phyloP scores from a whole-genome alignment of 2,797 vertebrate genomes.

The Philypnodon macrostomus region DNA sequence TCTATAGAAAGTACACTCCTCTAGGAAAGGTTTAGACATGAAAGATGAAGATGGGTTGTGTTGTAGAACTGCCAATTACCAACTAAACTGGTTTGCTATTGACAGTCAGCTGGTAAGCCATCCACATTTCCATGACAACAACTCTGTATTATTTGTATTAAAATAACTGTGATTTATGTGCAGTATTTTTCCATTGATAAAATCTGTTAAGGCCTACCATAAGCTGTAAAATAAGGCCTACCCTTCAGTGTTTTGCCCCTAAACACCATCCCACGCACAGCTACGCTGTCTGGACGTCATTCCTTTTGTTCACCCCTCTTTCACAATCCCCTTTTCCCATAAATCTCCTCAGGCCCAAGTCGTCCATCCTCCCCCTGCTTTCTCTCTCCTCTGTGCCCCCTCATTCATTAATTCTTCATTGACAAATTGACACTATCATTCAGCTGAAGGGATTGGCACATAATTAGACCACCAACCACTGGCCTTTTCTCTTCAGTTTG shows the following conservation, averaged over 20 bases:
- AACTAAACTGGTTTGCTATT: conserved; percentile 14
- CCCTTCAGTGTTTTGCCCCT: conserved; percentile 19
- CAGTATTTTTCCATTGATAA: no score
- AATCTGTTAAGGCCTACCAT: no score
- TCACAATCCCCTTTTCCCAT: conserved; percentile 35
- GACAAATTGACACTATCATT: conserved; percentile 52
- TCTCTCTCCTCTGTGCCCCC: conserved; percentile 25
- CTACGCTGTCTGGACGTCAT: conserved; percentile 18
- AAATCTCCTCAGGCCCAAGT: conserved; percentile 27
- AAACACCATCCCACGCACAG: conserved; percentile 24
- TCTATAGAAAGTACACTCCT: conserved; percentile 12
- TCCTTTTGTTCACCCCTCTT: conserved; percentile 32
- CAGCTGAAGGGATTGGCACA: conserved; percentile 42
- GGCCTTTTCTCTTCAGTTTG: background rate
- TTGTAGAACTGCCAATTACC: conserved; percentile 19
- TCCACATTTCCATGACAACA: conserved; percentile 19
- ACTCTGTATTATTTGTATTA: conserved; percentile 1
- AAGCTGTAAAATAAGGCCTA: background rate
- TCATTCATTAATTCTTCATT: conserved; percentile 53
- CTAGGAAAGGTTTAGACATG: background rate
- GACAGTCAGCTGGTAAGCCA: conserved; percentile 35
- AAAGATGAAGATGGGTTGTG: background rate
- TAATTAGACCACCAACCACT: conserved; percentile 19
- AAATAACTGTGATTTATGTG: no score
- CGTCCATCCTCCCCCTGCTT: conserved; percentile 25